phyloP scores from a whole-genome alignment of 1,140 invertebrate genomes.

The Pollicipes pollicipes region DNA sequence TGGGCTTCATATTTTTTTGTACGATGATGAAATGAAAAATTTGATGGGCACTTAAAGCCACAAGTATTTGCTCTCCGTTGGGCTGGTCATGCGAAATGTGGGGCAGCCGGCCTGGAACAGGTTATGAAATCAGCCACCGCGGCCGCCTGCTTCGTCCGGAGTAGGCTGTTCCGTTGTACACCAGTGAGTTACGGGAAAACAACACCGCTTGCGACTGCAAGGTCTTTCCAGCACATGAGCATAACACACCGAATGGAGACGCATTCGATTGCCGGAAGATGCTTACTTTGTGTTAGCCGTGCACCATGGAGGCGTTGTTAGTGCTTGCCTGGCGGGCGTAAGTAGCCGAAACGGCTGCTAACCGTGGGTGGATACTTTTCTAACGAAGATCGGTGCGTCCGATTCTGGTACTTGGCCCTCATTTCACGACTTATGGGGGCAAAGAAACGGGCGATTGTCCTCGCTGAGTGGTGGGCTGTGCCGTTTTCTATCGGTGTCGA shows the following conservation, averaged over 20 bases:
- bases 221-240: background rate
- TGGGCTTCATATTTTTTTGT: background rate
- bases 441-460: too few relatives aligned
- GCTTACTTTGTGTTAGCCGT: background rate
- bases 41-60: background rate
- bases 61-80: background rate
- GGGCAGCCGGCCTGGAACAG: background rate
- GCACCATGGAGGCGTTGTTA: background rate
- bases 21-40: background rate
- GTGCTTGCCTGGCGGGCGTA: background rate
- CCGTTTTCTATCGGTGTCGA: too few relatives aligned
- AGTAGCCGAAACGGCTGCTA: too few relatives aligned
- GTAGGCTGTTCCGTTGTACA: background rate
- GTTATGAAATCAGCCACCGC: too few relatives aligned
- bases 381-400: too few relatives aligned
- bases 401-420: too few relatives aligned
- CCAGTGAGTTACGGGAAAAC: background rate
- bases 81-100: background rate
- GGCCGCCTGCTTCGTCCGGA: background rate
- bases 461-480: too few relatives aligned
- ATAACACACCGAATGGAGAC: background rate
- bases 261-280: background rate
- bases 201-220: background rate
- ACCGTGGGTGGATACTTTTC: too few relatives aligned
- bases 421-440: too few relatives aligned